Evolutionary conservation across 2,888 invertebrate species (phyloP).

Genomic region (Xestobium rufovillosum): DNA sequence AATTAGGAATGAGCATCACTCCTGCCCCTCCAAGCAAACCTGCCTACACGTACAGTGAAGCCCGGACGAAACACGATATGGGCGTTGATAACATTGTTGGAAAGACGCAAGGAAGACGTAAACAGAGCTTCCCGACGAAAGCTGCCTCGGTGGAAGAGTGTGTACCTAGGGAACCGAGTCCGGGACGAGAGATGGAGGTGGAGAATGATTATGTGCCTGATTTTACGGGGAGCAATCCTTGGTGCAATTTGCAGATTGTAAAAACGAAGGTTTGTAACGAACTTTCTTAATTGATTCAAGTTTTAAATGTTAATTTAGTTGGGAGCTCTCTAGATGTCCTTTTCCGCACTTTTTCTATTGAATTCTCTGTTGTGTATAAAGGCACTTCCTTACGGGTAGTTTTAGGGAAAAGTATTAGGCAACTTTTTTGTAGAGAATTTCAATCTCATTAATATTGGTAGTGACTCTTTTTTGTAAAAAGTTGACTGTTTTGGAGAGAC

Average conservation of each 20-base stretch:
- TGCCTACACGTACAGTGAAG: slow-evolving; percentile 3
- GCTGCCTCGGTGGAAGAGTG: slow-evolving; percentile 37
- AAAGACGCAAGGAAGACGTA: slow-evolving; percentile 48
- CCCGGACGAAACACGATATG: slow-evolving; percentile 3
- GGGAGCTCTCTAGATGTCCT: too few relatives aligned
- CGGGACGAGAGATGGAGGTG: slow-evolving; percentile 24
- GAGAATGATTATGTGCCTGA: slow-evolving; percentile 34
- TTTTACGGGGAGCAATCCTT: slow-evolving; percentile 41
- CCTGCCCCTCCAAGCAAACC: slow-evolving; percentile 37
- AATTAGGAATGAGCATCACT: slow-evolving; percentile 55
- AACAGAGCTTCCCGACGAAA: slow-evolving; percentile 74
- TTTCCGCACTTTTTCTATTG: too few relatives aligned
- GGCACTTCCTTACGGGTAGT: too few relatives aligned
- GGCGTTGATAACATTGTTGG: neutral
- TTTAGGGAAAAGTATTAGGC: too few relatives aligned
- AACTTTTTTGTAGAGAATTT: too few relatives aligned
- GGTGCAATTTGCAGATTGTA: slow-evolving; percentile 40
- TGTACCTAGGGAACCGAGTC: slow-evolving; percentile 21
- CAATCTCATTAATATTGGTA: too few relatives aligned
- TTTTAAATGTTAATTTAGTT: too few relatives aligned
- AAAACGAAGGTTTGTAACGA: slow-evolving; percentile 33
- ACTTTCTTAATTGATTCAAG: slow-evolving; percentile 8
- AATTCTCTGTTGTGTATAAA: too few relatives aligned
- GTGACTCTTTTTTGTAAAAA: too few relatives aligned
- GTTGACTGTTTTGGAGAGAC: too few relatives aligned